These are phyloP conservation scores for Danio aesculapii DNA, from an alignment of 2,797 vertebrate species.

Conservation along the genomic window DNA sequence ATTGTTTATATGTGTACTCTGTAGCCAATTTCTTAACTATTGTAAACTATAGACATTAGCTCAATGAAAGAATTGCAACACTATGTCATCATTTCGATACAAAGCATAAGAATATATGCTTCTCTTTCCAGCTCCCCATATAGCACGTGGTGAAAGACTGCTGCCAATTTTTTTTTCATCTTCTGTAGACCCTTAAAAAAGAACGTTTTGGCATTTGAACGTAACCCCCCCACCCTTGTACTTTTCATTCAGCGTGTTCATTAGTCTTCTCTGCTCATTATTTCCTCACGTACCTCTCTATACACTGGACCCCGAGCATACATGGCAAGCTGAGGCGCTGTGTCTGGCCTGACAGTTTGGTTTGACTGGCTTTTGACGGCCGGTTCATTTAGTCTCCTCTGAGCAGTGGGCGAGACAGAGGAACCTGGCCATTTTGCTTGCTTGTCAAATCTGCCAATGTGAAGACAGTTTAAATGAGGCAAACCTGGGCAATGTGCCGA, in stretches of 20 bases:
- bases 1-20: too few relatives aligned
- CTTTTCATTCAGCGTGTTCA: constrained; percentile 39
- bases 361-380: constrained; percentile 61
- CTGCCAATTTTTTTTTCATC: neutral
- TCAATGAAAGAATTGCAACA: neutral
- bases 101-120: neutral
- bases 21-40: too few relatives aligned
- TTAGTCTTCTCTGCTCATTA: constrained; percentile 48
- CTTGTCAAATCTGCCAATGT: constrained; percentile 70
- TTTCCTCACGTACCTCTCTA: constrained; percentile 4
- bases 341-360: constrained; percentile 47
- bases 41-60: neutral
- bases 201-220: constrained; percentile 9
- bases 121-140: neutral
- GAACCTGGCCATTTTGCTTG: constrained; percentile 61
- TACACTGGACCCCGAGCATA: constrained; percentile 16
- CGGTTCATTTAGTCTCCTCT: constrained; percentile 69
- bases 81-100: neutral
- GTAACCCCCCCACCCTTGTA: constrained; percentile 17
- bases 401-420: constrained; percentile 42
- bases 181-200: constrained; percentile 31
- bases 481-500: constrained; percentile 63
- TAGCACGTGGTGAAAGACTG: neutral
- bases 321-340: constrained; percentile 41
- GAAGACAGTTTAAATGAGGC: constrained; percentile 72